A percentile compares a stretch with the other conserved stretches of the same genome.
phyloP scores from a whole-genome alignment of 2,113 vertebrate genomes.

The Cebus imitator region DNA sequence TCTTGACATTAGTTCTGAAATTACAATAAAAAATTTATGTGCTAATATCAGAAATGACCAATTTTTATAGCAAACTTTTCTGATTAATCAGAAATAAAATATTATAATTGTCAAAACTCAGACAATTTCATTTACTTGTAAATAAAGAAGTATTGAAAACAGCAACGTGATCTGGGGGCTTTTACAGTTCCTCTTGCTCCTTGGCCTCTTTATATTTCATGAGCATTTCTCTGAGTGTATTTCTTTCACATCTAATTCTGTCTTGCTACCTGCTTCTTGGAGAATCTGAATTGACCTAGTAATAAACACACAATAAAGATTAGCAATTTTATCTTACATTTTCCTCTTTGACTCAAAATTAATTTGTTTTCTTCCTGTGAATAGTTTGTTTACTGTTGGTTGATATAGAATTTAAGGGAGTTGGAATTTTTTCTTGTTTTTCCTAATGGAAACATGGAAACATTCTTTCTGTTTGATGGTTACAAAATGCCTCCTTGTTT shows the following conservation, averaged over 20 bases:
- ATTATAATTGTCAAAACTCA: not conserved
- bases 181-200: not conserved
- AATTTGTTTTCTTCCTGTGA: not conserved
- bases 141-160: not conserved
- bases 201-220: not conserved
- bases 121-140: not conserved
- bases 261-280: not conserved
- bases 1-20: conserved; percentile 7
- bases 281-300: not conserved
- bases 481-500: conserved; percentile 31
- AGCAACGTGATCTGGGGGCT: not conserved
- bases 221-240: not conserved
- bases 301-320: not conserved
- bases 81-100: conserved; percentile 17
- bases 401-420: not conserved
- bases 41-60: not conserved
- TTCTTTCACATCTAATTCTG: not conserved
- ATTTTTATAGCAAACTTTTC: not conserved
- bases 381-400: not conserved
- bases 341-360: not conserved
- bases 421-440: not conserved
- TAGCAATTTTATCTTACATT: not conserved
- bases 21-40: not conserved
- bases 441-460: not conserved
- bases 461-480: not conserved